These are phyloP conservation scores for Hydrolagus colliei DNA, from an alignment of 2,797 vertebrate species.

Conservation along the genomic window DNA sequence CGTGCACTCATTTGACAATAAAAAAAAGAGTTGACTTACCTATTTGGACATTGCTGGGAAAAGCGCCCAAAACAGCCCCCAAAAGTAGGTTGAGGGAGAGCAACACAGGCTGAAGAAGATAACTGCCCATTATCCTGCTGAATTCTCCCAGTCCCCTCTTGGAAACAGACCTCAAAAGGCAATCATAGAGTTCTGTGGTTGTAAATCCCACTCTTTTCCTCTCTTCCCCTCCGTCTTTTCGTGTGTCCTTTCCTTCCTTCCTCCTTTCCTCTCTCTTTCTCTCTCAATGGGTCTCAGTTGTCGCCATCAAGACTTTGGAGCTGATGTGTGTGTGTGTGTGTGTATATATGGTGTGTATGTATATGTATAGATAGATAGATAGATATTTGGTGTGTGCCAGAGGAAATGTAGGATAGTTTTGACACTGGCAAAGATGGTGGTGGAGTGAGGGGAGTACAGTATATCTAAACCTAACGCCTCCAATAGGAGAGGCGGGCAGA, in stretches of 20 bases:
- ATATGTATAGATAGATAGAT: not conserved
- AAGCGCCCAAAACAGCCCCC: constrained; percentile 74
- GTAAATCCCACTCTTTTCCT: constrained; percentile 46
- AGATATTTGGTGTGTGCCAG: constrained; percentile 8
- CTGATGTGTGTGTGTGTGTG: constrained; percentile 36
- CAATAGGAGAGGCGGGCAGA: constrained; percentile 64
- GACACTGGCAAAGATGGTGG: constrained; percentile 62
- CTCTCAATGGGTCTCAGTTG: constrained; percentile 69
- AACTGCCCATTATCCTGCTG: constrained; percentile 80
- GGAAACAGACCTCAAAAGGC: constrained; percentile 62
- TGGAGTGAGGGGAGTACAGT: constrained; percentile 45
- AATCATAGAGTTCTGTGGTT: constrained; percentile 66
- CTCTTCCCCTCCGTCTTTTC: constrained; percentile 37
- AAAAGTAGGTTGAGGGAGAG: constrained; percentile 78
- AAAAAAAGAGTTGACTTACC: constrained; percentile 61
- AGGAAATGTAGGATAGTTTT: constrained; percentile 53
- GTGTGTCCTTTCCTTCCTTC: constrained; percentile 35
- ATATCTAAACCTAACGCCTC: constrained; percentile 60
- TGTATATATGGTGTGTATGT: too few relatives aligned
- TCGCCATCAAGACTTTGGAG: constrained; percentile 72
- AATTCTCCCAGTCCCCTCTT: constrained; percentile 65
- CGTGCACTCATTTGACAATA: too few relatives aligned
- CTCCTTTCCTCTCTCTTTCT: constrained; percentile 41
- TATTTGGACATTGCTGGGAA: constrained; percentile 97
- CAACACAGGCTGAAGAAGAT: constrained; percentile 57